Base-by-base conservation (phyloP, 2,113 vertebrate genomes). In the Chunga burmeisteri region DNA sequence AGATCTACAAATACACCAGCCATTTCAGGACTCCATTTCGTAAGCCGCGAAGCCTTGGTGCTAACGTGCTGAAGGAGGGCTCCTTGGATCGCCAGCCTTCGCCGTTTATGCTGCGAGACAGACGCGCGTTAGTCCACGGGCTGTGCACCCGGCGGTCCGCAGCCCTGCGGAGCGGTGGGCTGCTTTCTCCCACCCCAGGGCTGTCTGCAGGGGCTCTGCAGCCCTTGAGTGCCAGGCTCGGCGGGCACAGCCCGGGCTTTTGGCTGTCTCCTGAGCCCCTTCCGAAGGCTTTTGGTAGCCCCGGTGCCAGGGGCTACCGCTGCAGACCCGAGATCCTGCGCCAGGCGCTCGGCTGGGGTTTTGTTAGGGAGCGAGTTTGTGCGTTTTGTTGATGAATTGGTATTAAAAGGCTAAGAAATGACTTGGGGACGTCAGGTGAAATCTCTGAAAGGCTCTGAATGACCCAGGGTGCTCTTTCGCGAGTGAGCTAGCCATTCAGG, bases 81-180 rank as follows among this genome's bases (percentile, higher is more conserved):
- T 82, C 42, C 87, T 36, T 2, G 0, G 20, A 6, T 3, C 34
- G 6, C 52, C 20, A 7, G 14, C 78, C 63, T 7, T 8, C 4
- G n/a, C 44, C 3, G 0, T 2, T 29, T 0, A 2, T 2, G 36
- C 58, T 2, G 58, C 2, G 88, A 0, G 53, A 13, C 3, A 0
- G 62, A 0, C 0, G 1, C 6, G 0, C 3, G 5, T 5, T 2
- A 11, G 13, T 1, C 10, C 10, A 0, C 0, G 34, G 71, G 23
- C 82, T 4, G 9, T 6, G 12, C 21, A 1, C 71, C 9, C n/a
- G 12, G 36, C 2, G 0, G 4, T 8, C 10, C 0, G 40, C 34
- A 11, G 65, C 40, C 42, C 2, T 6, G 1, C 2, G 0, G 20
- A 34, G n/a, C 0, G 9, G 9, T 1, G 1, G 13, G 23, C 20